These are phyloP conservation scores for Todus mexicanus DNA, from an alignment of 2,797 vertebrate genomes.

Conservation along the genomic window DNA sequence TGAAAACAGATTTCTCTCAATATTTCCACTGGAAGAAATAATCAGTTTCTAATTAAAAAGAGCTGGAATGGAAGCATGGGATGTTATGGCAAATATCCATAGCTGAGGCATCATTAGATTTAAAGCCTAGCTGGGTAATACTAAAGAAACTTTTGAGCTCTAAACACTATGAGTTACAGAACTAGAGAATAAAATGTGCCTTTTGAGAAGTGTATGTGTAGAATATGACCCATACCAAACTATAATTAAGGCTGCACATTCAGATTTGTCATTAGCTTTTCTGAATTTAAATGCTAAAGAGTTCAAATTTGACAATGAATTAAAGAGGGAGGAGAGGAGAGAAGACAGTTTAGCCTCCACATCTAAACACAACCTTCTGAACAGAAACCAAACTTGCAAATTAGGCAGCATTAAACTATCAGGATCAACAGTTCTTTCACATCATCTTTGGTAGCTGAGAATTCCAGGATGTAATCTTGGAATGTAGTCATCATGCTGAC, in stretches of 20 bases:
- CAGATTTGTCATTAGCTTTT: neutral
- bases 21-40: neutral
- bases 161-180: neutral
- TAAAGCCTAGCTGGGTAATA: neutral
- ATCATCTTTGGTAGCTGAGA: neutral
- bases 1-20: slow-evolving; percentile 5
- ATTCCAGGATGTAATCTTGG: neutral
- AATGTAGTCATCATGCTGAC: neutral
- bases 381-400: neutral
- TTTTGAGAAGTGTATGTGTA: neutral
- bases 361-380: neutral
- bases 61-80: neutral
- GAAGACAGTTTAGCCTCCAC: neutral
- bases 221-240: neutral
- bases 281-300: neutral
- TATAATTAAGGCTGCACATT: neutral
- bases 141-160: neutral
- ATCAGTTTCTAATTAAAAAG: neutral
- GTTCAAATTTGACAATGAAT: neutral
- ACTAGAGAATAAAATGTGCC: neutral
- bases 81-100: neutral
- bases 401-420: neutral
- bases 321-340: neutral
- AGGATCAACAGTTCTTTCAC: neutral
- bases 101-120: neutral